Evolutionary conservation across 2,888 invertebrate species (phyloP).

Genomic region (Anarsia innoxiella): DNA sequence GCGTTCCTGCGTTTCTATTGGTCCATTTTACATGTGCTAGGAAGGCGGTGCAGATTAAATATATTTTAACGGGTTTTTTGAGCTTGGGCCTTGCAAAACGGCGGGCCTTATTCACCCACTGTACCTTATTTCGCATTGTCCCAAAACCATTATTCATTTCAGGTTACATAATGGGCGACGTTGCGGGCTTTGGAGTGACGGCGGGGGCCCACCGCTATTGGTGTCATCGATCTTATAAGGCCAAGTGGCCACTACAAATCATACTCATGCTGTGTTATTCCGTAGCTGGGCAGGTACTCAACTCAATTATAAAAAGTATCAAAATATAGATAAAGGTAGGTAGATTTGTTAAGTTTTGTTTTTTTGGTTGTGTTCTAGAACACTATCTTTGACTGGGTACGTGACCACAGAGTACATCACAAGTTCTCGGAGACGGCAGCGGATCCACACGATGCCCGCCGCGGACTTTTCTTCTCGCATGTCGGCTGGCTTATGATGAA

Average conservation of each 20-base stretch:
- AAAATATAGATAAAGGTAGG: too few species aligned
- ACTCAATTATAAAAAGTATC: too few species aligned
- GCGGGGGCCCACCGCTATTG: constrained; percentile 81
- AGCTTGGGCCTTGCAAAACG: too few species aligned
- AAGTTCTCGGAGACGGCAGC: constrained; percentile 86
- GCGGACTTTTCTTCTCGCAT: constrained; percentile 95
- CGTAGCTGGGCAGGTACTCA: constrained; percentile 81
- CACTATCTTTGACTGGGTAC: constrained; percentile 81
- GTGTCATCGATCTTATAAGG: constrained; percentile 81
- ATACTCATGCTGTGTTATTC: constrained; percentile 77
- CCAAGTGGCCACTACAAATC: constrained; percentile 74
- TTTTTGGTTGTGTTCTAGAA: constrained; percentile 65
- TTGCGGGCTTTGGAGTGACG: constrained; percentile 80
- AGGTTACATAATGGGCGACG: constrained; percentile 41
- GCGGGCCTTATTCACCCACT: too few species aligned
- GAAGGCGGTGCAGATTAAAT: too few species aligned
- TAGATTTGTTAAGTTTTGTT: not conserved
- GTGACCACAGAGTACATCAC: constrained; percentile 85
- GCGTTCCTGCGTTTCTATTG: too few species aligned
- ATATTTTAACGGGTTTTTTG: too few species aligned
- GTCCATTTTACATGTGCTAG: too few species aligned
- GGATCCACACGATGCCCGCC: constrained; percentile 86
- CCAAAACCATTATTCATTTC: not conserved
- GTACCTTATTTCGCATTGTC: too few species aligned
- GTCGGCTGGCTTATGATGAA: constrained; percentile 94